Base-by-base conservation (phyloP, 2,888 invertebrate species). In the Myopa tessellatipennis region DNA sequence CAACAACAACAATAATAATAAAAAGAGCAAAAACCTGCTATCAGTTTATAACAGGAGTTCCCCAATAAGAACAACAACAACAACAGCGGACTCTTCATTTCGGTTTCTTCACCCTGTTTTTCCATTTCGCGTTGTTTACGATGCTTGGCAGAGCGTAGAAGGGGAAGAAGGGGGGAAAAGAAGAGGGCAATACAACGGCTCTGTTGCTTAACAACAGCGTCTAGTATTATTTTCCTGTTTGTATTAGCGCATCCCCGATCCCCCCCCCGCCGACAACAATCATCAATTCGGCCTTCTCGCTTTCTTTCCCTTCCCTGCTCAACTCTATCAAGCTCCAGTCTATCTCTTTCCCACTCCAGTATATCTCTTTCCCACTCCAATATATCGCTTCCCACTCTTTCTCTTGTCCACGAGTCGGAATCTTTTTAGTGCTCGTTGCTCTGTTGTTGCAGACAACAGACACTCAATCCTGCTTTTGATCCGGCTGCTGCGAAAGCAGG, bases 321-420 rank as follows among this genome's bases (percentile, higher is more conserved):
- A 18, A 26, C n/a, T 70, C 16, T 26, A 16, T 40, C 6, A 4
- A 10, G 0, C 52, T 55, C 4, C 14, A 1, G 5, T 26, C 3
- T 69, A 10, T 50, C 26, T 69, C 18, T 26, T 52, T n/a, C 55
- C 55, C 4, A 5, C 16, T 5, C 4, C 55, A 4, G 5, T 55
- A 5, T 12, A 12, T 16, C 5, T 1, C 55, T n/a, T n/a, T 14
- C 14, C n/a, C 52, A 52, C 52, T 60, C 55, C 55, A 4, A 1
- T 55, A 5, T 12, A 12, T 16, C 5, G 1, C 55, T n/a, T n/a
- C 14, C n/a, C 52, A 52, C 52, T 60, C 55, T 55, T 14, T n/a
- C 16, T n/a, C 5, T 55, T 55, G 14, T 55, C 5, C 1, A 84
- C 84, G 79, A 82, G 85, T 83, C 80, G 79, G 79, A 52, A 36